phyloP scores from a whole-genome alignment of 2,888 invertebrate genomes.

The Sthenelais limicola region DNA sequence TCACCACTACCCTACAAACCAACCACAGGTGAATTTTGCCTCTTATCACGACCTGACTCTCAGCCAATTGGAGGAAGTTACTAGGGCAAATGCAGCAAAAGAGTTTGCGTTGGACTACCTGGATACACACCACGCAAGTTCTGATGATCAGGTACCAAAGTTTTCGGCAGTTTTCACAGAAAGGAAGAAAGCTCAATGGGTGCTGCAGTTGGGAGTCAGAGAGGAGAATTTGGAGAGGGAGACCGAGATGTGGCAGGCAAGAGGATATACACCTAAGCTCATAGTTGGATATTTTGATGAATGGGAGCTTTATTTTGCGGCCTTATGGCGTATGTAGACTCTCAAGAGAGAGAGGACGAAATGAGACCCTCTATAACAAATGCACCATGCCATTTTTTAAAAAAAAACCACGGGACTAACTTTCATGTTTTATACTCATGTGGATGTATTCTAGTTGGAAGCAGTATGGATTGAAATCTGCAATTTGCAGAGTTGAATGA shows the following conservation, averaged over 20 bases:
- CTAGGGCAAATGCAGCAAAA: constrained; percentile 54
- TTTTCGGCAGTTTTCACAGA: constrained; percentile 66
- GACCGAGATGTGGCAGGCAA: constrained; percentile 51
- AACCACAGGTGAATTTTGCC: neutral
- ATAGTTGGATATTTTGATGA: constrained; percentile 56
- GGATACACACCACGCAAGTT: constrained; percentile 54
- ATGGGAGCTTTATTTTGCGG: constrained; percentile 35
- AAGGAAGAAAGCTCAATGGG: constrained; percentile 54
- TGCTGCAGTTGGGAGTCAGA: constrained; percentile 57
- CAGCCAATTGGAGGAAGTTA: constrained; percentile 54
- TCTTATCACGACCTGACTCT: constrained; percentile 53
- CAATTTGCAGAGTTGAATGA: no score
- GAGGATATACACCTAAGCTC: constrained; percentile 59
- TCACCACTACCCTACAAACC: neutral
- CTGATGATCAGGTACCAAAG: constrained; percentile 54
- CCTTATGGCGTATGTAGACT: constrained; percentile 33
- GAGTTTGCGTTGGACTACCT: constrained; percentile 59
- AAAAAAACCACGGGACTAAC: no score
- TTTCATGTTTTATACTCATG: no score
- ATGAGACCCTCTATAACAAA: no score
- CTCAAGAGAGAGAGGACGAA: neutral
- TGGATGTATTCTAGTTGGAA: no score
- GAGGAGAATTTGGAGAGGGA: constrained; percentile 23
- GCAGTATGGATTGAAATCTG: no score
- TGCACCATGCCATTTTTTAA: no score